These are phyloP conservation scores for Xiphophorus couchianus DNA, from an alignment of 2,113 vertebrate genomes.

Conservation along the genomic window DNA sequence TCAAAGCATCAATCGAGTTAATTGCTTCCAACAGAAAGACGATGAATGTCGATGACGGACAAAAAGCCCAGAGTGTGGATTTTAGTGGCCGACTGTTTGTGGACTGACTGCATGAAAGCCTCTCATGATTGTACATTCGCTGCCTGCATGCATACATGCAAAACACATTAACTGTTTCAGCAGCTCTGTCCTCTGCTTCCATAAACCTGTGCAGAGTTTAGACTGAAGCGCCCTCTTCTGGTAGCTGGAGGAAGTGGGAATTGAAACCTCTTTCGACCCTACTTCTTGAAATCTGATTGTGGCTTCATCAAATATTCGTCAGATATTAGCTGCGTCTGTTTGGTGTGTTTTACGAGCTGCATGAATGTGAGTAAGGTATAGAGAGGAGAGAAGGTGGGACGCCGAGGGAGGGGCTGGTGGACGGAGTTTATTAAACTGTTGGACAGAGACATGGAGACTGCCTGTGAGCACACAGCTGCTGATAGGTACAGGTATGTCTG, in stretches of 20 bases:
- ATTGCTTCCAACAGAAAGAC: neutral
- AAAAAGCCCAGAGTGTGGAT: slow-evolving; percentile 4
- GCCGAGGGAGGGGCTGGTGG: neutral
- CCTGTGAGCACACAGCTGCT: slow-evolving; percentile 41
- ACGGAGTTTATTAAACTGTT: slow-evolving; percentile 42
- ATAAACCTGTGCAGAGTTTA: slow-evolving; percentile 11
- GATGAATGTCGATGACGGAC: neutral
- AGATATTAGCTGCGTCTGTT: neutral
- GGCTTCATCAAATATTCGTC: neutral
- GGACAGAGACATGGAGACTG: slow-evolving; percentile 21
- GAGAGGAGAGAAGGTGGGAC: neutral
- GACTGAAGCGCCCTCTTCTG: slow-evolving; percentile 64
- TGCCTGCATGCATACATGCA: slow-evolving; percentile 30
- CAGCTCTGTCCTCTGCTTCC: slow-evolving; percentile 34
- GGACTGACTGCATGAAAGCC: slow-evolving; percentile 45
- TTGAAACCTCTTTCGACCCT: neutral
- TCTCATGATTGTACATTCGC: slow-evolving; percentile 54
- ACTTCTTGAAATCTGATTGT: neutral
- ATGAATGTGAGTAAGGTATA: neutral
- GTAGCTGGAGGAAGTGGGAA: slow-evolving; percentile 15
- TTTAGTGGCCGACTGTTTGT: slow-evolving; percentile 35
- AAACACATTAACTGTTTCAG: slow-evolving; percentile 21
- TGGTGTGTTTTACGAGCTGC: neutral
- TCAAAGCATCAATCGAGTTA: neutral
- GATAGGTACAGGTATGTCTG: slow-evolving; percentile 67